These are phyloP conservation scores for Macrostomum lignano DNA, from an alignment of 1,140 invertebrate genomes.

Conservation along the genomic window DNA sequence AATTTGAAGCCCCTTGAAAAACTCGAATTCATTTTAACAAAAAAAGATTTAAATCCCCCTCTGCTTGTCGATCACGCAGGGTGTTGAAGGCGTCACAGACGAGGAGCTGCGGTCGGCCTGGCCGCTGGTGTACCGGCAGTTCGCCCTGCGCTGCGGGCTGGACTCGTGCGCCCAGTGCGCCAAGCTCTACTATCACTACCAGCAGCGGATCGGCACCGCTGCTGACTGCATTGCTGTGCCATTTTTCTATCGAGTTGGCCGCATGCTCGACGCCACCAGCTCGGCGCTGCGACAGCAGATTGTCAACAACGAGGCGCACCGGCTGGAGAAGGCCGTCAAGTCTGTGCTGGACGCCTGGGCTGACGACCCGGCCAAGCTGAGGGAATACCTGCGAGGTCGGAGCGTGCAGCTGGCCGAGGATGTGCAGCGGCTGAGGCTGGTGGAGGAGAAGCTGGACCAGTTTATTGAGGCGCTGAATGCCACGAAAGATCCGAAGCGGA, in stretches of 20 bases:
- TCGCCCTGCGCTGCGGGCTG: slow-evolving; percentile 56
- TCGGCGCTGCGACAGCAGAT: slow-evolving; percentile 85
- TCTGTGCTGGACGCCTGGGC: slow-evolving; percentile 75
- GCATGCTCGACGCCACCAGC: slow-evolving; percentile 68
- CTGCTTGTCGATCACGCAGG: too few relatives aligned
- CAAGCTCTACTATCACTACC: slow-evolving; percentile 72
- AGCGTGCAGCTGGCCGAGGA: slow-evolving; percentile 1
- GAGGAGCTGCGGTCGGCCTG: too few relatives aligned
- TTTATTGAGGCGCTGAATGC: slow-evolving; percentile 2
- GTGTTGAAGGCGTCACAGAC: too few relatives aligned
- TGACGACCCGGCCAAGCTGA: slow-evolving; percentile 53
- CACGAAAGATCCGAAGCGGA: too few relatives aligned
- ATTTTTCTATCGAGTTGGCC: slow-evolving; percentile 78
- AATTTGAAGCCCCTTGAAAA: too few relatives aligned
- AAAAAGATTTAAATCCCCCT: too few relatives aligned
- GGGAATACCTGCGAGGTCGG: background rate
- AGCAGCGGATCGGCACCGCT: slow-evolving; percentile 23
- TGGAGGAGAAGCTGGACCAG: slow-evolving; percentile 1
- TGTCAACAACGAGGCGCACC: slow-evolving; percentile 49
- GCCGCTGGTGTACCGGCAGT: slow-evolving; percentile 53
- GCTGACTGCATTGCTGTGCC: slow-evolving; percentile 69
- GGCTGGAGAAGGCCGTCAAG: slow-evolving; percentile 80
- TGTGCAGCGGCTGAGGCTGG: background rate
- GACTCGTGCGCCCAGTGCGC: slow-evolving; percentile 50
- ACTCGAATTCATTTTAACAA: too few relatives aligned